phyloP scores from a whole-genome alignment of 2,888 invertebrate genomes.

The Ashinkailepas kermadecensis region DNA sequence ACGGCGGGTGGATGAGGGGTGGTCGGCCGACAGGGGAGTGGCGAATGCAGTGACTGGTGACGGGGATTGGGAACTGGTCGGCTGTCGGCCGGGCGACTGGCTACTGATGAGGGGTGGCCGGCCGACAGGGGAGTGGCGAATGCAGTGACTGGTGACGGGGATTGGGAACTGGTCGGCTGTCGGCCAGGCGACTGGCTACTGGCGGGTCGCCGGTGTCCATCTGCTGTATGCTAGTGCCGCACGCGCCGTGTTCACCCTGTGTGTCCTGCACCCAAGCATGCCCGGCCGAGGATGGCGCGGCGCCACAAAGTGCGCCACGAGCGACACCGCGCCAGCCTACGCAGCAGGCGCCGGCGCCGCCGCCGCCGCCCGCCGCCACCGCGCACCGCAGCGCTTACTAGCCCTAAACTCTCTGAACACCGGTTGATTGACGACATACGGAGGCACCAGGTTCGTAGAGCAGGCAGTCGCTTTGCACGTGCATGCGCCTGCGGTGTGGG shows the following conservation, averaged over 20 bases:
- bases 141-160: too few species aligned
- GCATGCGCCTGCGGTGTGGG: neutral
- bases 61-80: too few species aligned
- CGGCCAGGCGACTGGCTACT: neutral
- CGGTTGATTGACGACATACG: neutral
- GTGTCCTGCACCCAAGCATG: constrained; percentile 17
- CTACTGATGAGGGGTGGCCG: neutral
- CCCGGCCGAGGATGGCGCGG: neutral
- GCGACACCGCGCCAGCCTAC: neutral
- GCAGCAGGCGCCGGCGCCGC: neutral
- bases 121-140: too few species aligned
- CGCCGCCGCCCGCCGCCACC: neutral
- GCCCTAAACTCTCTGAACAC: neutral
- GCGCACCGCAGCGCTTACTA: neutral
- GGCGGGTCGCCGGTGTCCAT: neutral
- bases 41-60: too few species aligned
- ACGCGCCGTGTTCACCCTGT: constrained; percentile 7
- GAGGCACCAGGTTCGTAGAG: neutral
- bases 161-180: too few species aligned
- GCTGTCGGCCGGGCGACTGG: too few species aligned
- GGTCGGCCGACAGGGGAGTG: too few species aligned
- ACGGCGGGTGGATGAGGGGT: too few species aligned
- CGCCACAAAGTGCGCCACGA: neutral
- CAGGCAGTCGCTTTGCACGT: neutral
- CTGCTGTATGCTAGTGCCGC: neutral